Percentiles rank a stretch among this genome's conserved stretches.
Evolutionary conservation across 2,113 vertebrate species (phyloP).

Genomic region (western clawed frog (Xenopus tropicalis)): DNA sequence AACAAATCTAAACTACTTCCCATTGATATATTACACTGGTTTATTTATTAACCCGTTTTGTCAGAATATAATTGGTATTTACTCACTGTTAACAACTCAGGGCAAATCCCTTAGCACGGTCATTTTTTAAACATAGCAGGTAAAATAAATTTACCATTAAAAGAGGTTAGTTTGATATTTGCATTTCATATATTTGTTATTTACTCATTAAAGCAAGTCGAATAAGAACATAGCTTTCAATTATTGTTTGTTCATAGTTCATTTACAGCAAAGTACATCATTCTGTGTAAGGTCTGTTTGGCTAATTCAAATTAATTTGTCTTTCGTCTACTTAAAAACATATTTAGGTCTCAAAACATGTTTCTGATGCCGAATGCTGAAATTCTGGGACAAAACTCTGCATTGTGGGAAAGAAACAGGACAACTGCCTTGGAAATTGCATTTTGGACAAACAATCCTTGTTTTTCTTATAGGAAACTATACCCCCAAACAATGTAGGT

Average conservation of each 20-base stretch:
- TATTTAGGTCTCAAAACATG: conserved; percentile 33
- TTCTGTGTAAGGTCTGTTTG: conserved; percentile 9
- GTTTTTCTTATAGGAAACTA: too few species aligned
- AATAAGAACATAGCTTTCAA: conserved; percentile 1
- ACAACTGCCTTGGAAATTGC: too few species aligned
- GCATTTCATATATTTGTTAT: conserved; percentile 1
- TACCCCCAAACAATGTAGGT: too few species aligned
- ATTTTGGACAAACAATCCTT: too few species aligned
- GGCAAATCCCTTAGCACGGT: too few species aligned
- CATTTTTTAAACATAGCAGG: not conserved
- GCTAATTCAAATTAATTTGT: conserved; percentile 44
- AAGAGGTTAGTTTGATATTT: not conserved
- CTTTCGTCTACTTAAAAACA: conserved; percentile 36
- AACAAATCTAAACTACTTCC: too few species aligned
- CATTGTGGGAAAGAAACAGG: too few species aligned
- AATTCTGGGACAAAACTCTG: too few species aligned
- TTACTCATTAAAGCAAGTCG: not conserved
- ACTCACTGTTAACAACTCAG: too few species aligned
- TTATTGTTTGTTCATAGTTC: conserved; percentile 3
- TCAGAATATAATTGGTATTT: too few species aligned
- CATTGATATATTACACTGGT: too few species aligned
- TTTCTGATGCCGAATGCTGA: conserved; percentile 17
- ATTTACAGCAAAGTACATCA: conserved; percentile 11
- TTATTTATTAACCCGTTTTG: too few species aligned
- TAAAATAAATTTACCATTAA: not conserved